These are phyloP conservation scores for Chinchilla lanigera DNA, from an alignment of 2,113 vertebrate species.

Conservation along the genomic window DNA sequence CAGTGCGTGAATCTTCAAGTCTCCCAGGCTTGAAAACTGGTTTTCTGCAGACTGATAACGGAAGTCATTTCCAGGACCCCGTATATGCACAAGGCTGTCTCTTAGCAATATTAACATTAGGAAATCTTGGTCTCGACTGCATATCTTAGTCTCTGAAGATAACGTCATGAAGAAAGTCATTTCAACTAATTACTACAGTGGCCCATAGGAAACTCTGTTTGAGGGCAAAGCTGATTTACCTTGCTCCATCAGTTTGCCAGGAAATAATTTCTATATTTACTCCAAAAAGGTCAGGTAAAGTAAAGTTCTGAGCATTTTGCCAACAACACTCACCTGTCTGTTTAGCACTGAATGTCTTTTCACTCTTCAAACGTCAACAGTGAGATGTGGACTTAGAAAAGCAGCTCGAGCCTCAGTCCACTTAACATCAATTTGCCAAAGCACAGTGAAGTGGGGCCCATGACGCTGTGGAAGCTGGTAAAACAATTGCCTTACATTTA, in stretches of 20 bases:
- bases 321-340: background rate
- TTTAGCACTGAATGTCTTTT: background rate
- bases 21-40: constrained; percentile 56
- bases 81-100: background rate
- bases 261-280: constrained; percentile 44
- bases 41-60: constrained; percentile 46
- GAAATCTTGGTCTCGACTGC: constrained; percentile 40
- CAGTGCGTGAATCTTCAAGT: background rate
- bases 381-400: background rate
- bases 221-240: background rate
- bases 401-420: background rate
- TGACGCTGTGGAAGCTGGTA: background rate
- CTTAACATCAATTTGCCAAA: background rate
- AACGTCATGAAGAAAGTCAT: background rate
- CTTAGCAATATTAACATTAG: constrained; percentile 23
- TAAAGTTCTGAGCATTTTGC: constrained; percentile 18
- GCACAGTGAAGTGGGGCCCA: background rate
- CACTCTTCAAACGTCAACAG: background rate
- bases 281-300: background rate
- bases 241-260: constrained; percentile 22
- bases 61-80: background rate
- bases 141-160: constrained; percentile 49
- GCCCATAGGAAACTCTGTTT: background rate
- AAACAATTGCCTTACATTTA: background rate
- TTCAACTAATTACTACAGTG: background rate